Base-by-base conservation (phyloP, 2,113 vertebrate genomes). In the Cololabis saira region DNA sequence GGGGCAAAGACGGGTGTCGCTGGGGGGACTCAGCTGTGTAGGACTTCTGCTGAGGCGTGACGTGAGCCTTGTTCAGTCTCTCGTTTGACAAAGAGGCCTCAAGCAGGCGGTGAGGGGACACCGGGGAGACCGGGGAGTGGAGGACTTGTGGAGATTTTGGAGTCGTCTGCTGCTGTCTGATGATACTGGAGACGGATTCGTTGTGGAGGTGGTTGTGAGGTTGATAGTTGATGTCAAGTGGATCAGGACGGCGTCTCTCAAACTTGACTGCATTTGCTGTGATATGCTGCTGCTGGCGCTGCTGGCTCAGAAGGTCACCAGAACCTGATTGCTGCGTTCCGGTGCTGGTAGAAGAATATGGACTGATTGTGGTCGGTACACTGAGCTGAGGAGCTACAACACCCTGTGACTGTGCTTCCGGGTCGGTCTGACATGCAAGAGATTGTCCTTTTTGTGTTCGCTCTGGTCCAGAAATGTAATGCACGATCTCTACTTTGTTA, bases 61-160 rank as follows among this genome's bases (percentile, higher is more conserved):
- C 96, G 0, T 98, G 98, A 70, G 97, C 96, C 88, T 98, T 99
- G 92, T 98, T 98, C 74, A 98, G 92, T 78, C 95, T 93, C 85
- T 98, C 97, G 0, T 92, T 97, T 82, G 96, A 96, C 78, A 95
- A 84, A 3, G 96, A 95, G 18, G 94, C 94, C 71, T 99, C 97
- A 78, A 98, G 91, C 58, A 98, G 93, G 52, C 95, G 95, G 76
- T 98, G 96, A 2, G 97, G 97, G 57, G 97, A 98, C 55, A 99
- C 91, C 0, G 98, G 98, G 1, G 97, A 99, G 22, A 99, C 97
- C 0, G 98, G 98, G 0, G 98, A 99, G 82, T 99, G 99, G 47
- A 99, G 95, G 53, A 99, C 97, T 87, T 99, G 96, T 5, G 96
- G 96, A 17, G 98, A 98, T 80, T 97, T 98, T 15, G 98, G 95